Percentiles rank a stretch among this genome's conserved stretches.
Evolutionary conservation across 1,140 invertebrate species (phyloP).

Genomic region (Apis laboriosa): DNA sequence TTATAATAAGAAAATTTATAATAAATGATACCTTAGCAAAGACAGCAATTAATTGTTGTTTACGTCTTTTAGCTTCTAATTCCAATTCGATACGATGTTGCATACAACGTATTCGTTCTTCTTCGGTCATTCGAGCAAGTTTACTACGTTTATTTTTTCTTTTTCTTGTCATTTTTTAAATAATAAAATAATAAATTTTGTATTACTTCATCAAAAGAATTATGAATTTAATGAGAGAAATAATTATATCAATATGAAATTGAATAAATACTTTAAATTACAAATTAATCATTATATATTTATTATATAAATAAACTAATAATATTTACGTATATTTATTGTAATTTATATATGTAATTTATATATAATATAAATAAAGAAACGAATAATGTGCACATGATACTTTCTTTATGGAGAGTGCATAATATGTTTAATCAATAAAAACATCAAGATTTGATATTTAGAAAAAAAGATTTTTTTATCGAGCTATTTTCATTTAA

Average conservation of each 20-base stretch:
- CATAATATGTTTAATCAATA: constrained; percentile 11
- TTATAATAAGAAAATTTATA: not conserved
- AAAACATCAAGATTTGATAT: not conserved
- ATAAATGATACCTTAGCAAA: constrained; percentile 87
- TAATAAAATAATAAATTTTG: no score
- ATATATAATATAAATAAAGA: not conserved
- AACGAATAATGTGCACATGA: no score
- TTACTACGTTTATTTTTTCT: constrained; percentile 51
- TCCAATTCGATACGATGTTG: constrained; percentile 90
- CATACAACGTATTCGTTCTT: constrained; percentile 88
- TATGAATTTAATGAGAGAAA: not conserved
- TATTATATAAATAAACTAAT: not conserved
- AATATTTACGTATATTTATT: not conserved
- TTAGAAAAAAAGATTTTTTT: not conserved
- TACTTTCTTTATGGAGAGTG: not conserved
- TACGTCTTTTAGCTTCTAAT: constrained; percentile 87
- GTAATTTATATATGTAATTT: not conserved
- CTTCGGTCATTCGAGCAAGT: constrained; percentile 89
- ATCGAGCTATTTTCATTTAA: no score
- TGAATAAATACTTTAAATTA: no score
- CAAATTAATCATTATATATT: not conserved
- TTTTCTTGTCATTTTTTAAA: constrained; percentile 50
- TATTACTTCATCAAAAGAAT: not conserved
- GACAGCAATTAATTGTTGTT: constrained; percentile 88
- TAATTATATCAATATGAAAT: not conserved